Evolutionary conservation across 2,888 invertebrate genomes (phyloP), one percentile per base, ranked within the genome.

Genomic region (Gerris lacustris): DNA sequence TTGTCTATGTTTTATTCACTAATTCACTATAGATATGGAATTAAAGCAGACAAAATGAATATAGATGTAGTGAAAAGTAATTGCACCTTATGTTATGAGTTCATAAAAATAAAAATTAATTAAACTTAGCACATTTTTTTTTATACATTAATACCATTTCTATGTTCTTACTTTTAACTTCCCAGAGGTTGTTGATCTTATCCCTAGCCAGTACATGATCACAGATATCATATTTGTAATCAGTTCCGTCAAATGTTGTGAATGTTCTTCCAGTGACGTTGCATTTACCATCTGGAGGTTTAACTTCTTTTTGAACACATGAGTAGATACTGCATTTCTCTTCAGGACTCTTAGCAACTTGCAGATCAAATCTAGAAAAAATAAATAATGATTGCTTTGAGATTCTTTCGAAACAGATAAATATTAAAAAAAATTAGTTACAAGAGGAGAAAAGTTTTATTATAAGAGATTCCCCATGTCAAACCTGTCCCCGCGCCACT

Each of bases 141-240:
- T n/a, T n/a, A n/a, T n/a, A n/a, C n/a, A n/a, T n/a, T n/a, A n/a
- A n/a, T n/a, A n/a, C n/a, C 31, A 31, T 31, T 11, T 55, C 55
- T 55, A 5, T 11, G 1, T 55, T 9, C 9, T 55, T 78, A 90
- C 90, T 80, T 68, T 87, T 84, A 67, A 92, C 83, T 67, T 84
- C 85, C 91, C 92, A 94, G 62, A 86, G 83, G 67, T 86, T 84
- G 73, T 84, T 81, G 9, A 84, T 80, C 76, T 87, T 83, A 79
- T 92, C 90, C 71, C 89, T 82, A 0, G 88, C 90, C 63, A 91
- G 80, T 66, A 91, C 85, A 79, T 94, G 92, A 81, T 88, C 87
- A 80, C 93, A 94, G 17, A 90, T 85, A 75, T 92, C 91, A 76
- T 89, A 90, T 76, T 90, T 90, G 79, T 87, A 92, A 77, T 90